phyloP scores from a whole-genome alignment of 2,797 vertebrate species.

The Hoplostethus atlanticus region DNA sequence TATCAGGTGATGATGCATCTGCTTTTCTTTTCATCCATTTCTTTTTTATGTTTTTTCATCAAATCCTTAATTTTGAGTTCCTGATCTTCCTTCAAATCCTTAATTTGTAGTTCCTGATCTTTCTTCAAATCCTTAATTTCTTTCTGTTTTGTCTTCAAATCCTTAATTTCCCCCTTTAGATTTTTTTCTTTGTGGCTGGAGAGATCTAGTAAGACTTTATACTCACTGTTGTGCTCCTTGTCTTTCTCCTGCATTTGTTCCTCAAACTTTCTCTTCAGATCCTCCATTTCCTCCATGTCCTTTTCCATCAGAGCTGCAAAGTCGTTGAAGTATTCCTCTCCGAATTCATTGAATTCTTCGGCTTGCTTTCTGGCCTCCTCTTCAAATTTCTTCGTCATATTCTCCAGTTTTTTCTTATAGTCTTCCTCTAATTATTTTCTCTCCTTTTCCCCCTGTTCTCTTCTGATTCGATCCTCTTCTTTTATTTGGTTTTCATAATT shows the following conservation, averaged over 20 bases:
- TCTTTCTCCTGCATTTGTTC: not conserved
- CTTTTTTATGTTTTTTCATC: not conserved
- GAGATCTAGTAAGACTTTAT: not conserved
- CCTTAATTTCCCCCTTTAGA: no score
- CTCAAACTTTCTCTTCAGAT: not conserved
- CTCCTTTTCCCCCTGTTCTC: not conserved
- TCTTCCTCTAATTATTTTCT: not conserved
- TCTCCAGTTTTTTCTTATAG: slow-evolving; percentile 5
- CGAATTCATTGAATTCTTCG: slow-evolving; percentile 43
- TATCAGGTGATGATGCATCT: no score
- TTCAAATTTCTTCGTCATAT: not conserved
- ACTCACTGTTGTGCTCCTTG: not conserved
- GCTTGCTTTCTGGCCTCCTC: slow-evolving; percentile 34
- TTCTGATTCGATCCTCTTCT: slow-evolving; percentile 3
- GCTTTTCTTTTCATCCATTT: not conserved
- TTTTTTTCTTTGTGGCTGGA: not conserved
- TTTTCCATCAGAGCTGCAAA: slow-evolving; percentile 2
- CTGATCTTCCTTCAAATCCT: not conserved
- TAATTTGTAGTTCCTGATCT: no score
- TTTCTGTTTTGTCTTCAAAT: not conserved
- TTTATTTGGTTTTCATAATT: not conserved
- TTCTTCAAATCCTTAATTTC: not conserved
- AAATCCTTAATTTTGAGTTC: not conserved
- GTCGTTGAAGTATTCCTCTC: not conserved
- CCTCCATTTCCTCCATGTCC: not conserved